Evolutionary conservation across 1,140 invertebrate genomes (phyloP), one percentile per base, ranked within the genome.

Genomic region (Argopecten irradians): DNA sequence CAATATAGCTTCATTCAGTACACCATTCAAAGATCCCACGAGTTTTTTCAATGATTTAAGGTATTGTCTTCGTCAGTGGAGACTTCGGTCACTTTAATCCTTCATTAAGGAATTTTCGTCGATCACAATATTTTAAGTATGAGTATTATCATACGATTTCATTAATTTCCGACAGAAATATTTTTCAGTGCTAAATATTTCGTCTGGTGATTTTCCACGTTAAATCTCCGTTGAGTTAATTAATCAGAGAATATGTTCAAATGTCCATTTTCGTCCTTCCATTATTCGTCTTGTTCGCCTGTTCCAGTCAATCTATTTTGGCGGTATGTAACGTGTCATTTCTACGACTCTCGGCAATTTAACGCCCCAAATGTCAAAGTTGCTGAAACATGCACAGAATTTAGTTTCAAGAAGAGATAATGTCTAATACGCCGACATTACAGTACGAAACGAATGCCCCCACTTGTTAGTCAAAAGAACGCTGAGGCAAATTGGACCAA

Each of bases 401-500:
- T 71, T 71, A 71, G 55, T 71, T 71, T 71, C 55, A 71, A 71
- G 55, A 71, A n/a, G 55, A 71, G 55, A 71, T 71, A 71, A 71
- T 71, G 55, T 71, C 55, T 71, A 71, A 71, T 71, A n/a, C 28
- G 55, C n/a, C 55, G 55, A 5, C n/a, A 71, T 71, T 71, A 71
- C 19, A 71, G 55, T 71, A 71, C 55, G 55, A n/a, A 71, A 71
- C 55, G 28, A 71, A 71, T 71, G 55, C 55, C 55, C 55, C 55
- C 55, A 71, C 55, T 71, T 71, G 55, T 71, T 71, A 71, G 55
- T 71, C 55, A 71, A 71, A 71, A 71, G 55, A 71, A 71, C 55
- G 28, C 5, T 71, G 55, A 11, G 84, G 46, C 83, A 84, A 87
- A 46, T 36, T 83, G 32, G 83, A 39, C 84, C 86, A 87, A 87